Evolutionary conservation across 2,797 vertebrate genomes (phyloP), one percentile per base, ranked within the genome.

Genomic region (Tapera naevia): DNA sequence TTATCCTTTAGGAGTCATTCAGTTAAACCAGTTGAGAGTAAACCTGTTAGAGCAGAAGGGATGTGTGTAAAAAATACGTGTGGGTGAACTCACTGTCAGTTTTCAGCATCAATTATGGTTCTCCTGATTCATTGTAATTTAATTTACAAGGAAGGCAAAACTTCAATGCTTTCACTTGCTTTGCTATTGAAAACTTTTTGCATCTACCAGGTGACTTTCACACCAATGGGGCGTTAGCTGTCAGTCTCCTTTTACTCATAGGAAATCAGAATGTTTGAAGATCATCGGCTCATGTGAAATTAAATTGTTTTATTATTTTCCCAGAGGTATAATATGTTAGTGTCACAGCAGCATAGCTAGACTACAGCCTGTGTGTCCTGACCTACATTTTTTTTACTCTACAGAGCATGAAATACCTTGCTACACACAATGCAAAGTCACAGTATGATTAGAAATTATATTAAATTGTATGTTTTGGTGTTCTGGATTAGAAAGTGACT

Each of bases 351-450:
- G 73, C 78, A 54, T 79, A 86, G 69, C 45, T 73, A 85, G 79
- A 61, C 86, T 83, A 8, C 91, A 93, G 85, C 80, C 86, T 95
- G 58, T 95, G 71, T 76, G 79, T 90, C 80, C 78, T 97, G 82
- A 86, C 71, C 87, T 96, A 81, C 67, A 83, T 97, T 54, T 96
- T n/a, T 95, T 80, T 93, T 78, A 94, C 60, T 93, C 60, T 72
- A 13, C 28, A 70, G 67, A 89, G 58, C 92, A 89, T 87, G 94
- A 92, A 96, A 92, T 92, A 53, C 37, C 50, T 91, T 92, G 37
- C 73, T 86, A 33, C 85, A 66, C 70, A 30, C 57, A 45, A 83
- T 89, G 25, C 19, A 57, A 93, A 95, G 35, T 74, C 45, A 78
- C 12, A 88, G 45, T 65, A 60, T 85, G 73, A 75, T 87, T 88